phyloP scores from a whole-genome alignment of 1,140 invertebrate genomes.

The Palaemon carinicauda region DNA sequence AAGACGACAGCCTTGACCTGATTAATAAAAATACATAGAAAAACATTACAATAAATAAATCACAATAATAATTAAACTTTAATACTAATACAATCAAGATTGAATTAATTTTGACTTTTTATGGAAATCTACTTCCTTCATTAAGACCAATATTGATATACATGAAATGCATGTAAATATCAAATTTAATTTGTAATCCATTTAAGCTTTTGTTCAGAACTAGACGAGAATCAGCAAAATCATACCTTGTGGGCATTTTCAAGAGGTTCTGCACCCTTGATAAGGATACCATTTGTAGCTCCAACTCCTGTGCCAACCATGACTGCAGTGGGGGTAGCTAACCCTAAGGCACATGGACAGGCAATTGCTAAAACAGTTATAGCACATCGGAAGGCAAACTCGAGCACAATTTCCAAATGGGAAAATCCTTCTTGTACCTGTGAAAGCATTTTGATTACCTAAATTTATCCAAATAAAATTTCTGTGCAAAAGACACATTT shows the following conservation, averaged over 20 bases:
- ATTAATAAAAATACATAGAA: conserved; percentile 53
- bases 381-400: conserved; percentile 93
- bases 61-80: neutral
- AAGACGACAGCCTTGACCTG: conserved; percentile 92
- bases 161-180: neutral
- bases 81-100: too few species aligned
- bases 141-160: neutral
- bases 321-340: conserved; percentile 98
- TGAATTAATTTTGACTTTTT: too few species aligned
- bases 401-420: conserved; percentile 78
- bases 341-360: conserved; percentile 95
- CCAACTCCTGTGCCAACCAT: conserved; percentile 98
- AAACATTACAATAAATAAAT: neutral
- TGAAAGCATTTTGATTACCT: conserved; percentile 24
- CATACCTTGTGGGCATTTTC: conserved; percentile 96
- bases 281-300: conserved; percentile 92
- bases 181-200: too few species aligned
- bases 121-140: too few species aligned
- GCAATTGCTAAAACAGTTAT: conserved; percentile 97
- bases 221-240: neutral
- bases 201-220: neutral
- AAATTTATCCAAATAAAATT: too few species aligned
- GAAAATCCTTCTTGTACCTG: conserved; percentile 66
- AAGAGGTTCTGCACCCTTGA: conserved; percentile 96
- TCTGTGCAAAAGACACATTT: too few species aligned